These are phyloP conservation scores for Electrophaes corylata DNA, from an alignment of 2,888 invertebrate genomes.

Conservation along the genomic window DNA sequence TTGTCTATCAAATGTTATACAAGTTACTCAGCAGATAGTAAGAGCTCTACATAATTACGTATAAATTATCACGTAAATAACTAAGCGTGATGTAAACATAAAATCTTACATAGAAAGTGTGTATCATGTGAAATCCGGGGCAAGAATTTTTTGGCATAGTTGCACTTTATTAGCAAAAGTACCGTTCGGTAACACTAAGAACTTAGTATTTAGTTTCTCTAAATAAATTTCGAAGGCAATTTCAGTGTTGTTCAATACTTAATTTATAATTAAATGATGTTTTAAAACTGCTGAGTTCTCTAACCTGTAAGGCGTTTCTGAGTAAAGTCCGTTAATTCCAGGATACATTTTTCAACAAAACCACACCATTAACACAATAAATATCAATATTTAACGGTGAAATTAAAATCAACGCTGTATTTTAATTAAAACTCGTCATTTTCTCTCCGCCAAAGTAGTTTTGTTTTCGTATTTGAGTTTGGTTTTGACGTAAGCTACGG, in stretches of 20 bases:
- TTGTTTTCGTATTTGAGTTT: conserved; percentile 57
- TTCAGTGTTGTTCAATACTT: conserved; percentile 9
- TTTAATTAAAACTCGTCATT: conserved; percentile 50
- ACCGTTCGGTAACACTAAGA: background rate
- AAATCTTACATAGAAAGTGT: conserved; percentile 20
- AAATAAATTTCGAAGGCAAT: background rate
- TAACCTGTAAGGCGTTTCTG: conserved; percentile 77
- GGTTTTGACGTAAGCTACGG: conserved; percentile 28
- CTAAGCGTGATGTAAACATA: background rate
- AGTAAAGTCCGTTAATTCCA: conserved; percentile 74
- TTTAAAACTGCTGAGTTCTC: conserved; percentile 49
- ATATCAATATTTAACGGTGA: conserved; percentile 44
- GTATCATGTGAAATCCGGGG: conserved; percentile 35
- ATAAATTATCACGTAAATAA: background rate
- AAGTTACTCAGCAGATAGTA: background rate
- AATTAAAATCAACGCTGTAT: conserved; percentile 40
- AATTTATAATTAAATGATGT: conserved; percentile 17
- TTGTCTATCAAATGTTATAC: background rate
- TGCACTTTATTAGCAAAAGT: conserved; percentile 11
- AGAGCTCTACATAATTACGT: background rate
- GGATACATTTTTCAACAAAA: conserved; percentile 65
- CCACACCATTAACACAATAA: conserved; percentile 44
- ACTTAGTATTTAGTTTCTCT: background rate
- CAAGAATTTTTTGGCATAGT: conserved; percentile 33
- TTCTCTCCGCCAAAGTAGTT: conserved; percentile 53